phyloP scores from a whole-genome alignment of 2,113 vertebrate genomes.

The Manacus vitellinus region DNA sequence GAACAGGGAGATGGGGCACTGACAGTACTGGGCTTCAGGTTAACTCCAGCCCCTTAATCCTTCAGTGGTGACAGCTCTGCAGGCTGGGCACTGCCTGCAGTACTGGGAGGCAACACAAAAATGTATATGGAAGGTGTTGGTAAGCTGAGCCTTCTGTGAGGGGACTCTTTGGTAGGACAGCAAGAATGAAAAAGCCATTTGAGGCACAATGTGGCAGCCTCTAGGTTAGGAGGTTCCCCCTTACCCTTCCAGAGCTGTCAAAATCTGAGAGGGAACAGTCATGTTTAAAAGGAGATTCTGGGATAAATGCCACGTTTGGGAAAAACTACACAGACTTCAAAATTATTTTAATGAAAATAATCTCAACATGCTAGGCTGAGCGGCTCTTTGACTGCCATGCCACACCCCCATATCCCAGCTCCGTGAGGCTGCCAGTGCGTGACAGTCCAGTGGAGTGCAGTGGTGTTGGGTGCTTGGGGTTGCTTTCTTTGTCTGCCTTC shows the following conservation, averaged over 20 bases:
- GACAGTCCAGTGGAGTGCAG: background rate
- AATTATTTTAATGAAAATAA: background rate
- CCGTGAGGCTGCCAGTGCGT: background rate
- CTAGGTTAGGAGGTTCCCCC: accelerated
- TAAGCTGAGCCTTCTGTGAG: background rate
- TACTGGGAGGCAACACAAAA: accelerated
- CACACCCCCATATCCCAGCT: accelerated
- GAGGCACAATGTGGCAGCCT: background rate
- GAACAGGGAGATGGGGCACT: background rate
- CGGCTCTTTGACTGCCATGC: background rate
- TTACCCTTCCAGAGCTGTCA: background rate
- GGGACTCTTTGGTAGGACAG: background rate
- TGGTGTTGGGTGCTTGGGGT: background rate
- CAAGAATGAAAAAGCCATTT: background rate
- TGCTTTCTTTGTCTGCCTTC: background rate
- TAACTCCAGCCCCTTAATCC: background rate
- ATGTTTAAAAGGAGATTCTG: background rate
- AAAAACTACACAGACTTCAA: background rate
- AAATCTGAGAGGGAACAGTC: background rate
- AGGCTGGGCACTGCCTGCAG: background rate
- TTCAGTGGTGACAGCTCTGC: background rate
- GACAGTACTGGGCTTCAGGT: accelerated
- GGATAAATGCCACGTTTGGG: background rate
- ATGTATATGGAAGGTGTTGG: accelerated
- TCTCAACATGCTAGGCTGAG: background rate